Conservation (phyloP, 2,113 vertebrate genomes). For the Muntiacus muntjak region DNA sequence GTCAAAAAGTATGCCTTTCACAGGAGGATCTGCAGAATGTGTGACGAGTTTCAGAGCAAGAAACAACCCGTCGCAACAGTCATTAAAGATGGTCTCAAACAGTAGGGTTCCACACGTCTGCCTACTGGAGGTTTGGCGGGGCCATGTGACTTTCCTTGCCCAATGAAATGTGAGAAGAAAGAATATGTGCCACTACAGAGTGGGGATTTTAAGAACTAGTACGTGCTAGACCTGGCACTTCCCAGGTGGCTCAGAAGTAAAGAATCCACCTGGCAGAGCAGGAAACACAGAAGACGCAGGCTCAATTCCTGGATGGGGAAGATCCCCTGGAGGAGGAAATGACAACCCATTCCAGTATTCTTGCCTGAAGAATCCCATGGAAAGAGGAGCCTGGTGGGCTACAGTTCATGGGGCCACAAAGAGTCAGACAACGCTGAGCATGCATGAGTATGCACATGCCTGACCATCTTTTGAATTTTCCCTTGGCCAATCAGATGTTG, state of each 20-base stretch:
- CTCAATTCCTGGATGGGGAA: neutral
- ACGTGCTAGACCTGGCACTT: neutral
- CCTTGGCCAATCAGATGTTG: neutral
- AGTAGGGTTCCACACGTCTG: neutral
- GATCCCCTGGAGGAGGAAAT: neutral
- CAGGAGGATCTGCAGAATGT: neutral
- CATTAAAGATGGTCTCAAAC: neutral
- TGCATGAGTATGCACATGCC: fast-evolving
- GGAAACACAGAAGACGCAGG: neutral
- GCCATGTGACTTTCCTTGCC: neutral
- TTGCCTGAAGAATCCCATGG: neutral
- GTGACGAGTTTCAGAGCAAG: neutral
- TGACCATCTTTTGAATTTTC: neutral
- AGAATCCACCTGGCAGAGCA: neutral
- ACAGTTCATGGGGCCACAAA: neutral
- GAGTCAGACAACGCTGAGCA: neutral
- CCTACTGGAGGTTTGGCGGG: neutral
- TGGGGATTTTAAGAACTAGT: neutral
- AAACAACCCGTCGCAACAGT: neutral
- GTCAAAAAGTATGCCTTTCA: neutral
- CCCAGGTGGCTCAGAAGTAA: neutral
- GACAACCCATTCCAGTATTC: neutral
- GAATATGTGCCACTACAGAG: neutral
- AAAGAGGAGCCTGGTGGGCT: neutral
- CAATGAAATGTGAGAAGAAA: neutral